Percentiles rank a stretch among this genome's conserved stretches.
These are phyloP conservation scores for Odontocerum albicorne DNA, from an alignment of 2,888 invertebrate genomes.

Conservation along the genomic window DNA sequence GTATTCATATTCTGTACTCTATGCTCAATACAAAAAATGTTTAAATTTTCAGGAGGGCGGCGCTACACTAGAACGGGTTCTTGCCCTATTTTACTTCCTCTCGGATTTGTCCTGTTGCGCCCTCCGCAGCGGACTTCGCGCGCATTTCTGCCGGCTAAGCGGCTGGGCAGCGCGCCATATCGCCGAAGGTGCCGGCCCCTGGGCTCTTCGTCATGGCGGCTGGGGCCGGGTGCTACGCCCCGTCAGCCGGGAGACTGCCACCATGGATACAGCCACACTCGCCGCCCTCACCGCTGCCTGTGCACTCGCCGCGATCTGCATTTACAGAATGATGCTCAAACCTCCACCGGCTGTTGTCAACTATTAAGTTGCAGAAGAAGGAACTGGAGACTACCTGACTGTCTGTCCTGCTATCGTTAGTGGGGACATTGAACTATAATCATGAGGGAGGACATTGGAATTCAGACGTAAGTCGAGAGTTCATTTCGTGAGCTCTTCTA, in stretches of 20 bases:
- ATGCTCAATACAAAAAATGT: no score
- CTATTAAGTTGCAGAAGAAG: constrained; percentile 5
- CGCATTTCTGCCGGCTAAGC: constrained; percentile 57
- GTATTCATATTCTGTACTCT: no score
- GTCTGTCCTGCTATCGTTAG: background rate
- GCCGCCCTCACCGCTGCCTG: constrained; percentile 29
- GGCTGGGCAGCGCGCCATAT: constrained; percentile 61
- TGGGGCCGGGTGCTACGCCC: constrained; percentile 45
- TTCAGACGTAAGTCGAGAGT: no score
- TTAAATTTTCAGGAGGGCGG: constrained; percentile 52
- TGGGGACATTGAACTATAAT: background rate
- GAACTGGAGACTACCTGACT: background rate
- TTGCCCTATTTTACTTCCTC: constrained; percentile 59
- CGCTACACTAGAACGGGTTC: constrained; percentile 57
- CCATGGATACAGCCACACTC: constrained; percentile 18
- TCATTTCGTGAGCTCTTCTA: background rate
- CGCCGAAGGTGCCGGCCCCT: constrained; percentile 56
- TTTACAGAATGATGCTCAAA: constrained; percentile 26
- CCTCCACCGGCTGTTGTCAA: constrained; percentile 4
- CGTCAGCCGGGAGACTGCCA: background rate
- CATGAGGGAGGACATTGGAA: background rate
- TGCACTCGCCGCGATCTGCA: constrained; percentile 28
- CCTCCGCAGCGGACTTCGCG: constrained; percentile 48
- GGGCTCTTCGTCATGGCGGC: constrained; percentile 60
- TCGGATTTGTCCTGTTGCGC: constrained; percentile 59